phyloP scores from a whole-genome alignment of 2,888 invertebrate species.

The Pinctada fucata region DNA sequence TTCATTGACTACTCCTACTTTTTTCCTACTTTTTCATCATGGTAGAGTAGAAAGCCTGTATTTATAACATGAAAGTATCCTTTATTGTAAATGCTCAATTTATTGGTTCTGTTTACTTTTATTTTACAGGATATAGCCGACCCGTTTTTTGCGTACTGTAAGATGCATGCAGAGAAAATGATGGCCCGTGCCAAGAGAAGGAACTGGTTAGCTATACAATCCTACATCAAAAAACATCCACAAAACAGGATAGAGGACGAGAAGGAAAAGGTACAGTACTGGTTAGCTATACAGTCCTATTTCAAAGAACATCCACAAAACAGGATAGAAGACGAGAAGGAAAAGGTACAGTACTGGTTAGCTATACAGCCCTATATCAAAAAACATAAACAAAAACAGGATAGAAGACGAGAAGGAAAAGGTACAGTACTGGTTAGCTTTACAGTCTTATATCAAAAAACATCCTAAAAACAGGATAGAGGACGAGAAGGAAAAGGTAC shows the following conservation, averaged over 20 bases:
- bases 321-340: constrained; percentile 68
- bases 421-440: constrained; percentile 86
- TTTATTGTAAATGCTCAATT: no score
- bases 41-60: no score
- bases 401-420: constrained; percentile 72
- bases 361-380: not conserved
- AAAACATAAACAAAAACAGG: constrained; percentile 83
- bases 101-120: not conserved
- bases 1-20: no score
- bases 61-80: no score
- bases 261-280: constrained; percentile 81
- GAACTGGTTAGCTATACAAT: constrained; percentile 91
- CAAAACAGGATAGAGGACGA: constrained; percentile 64
- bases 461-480: constrained; percentile 67
- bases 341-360: constrained; percentile 61
- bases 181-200: constrained; percentile 81
- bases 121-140: constrained; percentile 83
- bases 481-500: constrained; percentile 73
- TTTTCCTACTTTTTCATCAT: no score
- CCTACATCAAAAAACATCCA: constrained; percentile 84
- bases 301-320: constrained; percentile 81
- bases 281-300: constrained; percentile 90
- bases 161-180: constrained; percentile 94
- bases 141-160: constrained; percentile 98
- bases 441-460: constrained; percentile 88